phyloP scores from a whole-genome alignment of 2,888 invertebrate species.

The Agrenia bidenticulata region DNA sequence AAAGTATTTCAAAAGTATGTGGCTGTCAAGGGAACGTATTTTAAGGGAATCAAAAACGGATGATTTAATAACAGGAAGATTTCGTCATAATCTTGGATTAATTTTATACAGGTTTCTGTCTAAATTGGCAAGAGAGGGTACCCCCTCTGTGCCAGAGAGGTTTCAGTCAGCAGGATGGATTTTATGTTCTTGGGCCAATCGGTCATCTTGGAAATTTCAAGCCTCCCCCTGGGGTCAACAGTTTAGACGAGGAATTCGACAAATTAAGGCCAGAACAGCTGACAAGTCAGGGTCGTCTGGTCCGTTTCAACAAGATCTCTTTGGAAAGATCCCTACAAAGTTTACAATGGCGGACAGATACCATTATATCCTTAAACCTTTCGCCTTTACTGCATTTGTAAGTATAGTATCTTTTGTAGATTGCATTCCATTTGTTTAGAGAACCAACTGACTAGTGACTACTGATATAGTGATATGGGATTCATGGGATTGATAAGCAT shows the following conservation, averaged over 20 bases:
- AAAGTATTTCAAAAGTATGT: neutral
- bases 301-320: neutral
- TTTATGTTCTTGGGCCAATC: constrained; percentile 35
- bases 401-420: too few relatives aligned
- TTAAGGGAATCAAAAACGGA: too few relatives aligned
- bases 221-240: constrained; percentile 15
- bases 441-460: too few relatives aligned
- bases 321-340: constrained; percentile 24
- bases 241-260: constrained; percentile 11
- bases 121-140: constrained; percentile 5
- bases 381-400: constrained; percentile 49
- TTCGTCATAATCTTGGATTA: neutral
- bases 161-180: constrained; percentile 33
- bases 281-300: neutral
- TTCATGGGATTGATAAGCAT: too few relatives aligned
- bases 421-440: too few relatives aligned
- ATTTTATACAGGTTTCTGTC: neutral
- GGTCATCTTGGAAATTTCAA: constrained; percentile 19
- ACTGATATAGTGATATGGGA: too few relatives aligned
- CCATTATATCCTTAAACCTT: constrained; percentile 43
- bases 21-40: neutral
- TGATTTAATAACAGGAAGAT: too few relatives aligned
- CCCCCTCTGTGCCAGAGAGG: constrained; percentile 3
- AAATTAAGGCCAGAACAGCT: neutral
- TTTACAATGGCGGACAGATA: constrained; percentile 35